Base-by-base conservation (phyloP, 2,888 invertebrate genomes). In the Acronicta psi region DNA sequence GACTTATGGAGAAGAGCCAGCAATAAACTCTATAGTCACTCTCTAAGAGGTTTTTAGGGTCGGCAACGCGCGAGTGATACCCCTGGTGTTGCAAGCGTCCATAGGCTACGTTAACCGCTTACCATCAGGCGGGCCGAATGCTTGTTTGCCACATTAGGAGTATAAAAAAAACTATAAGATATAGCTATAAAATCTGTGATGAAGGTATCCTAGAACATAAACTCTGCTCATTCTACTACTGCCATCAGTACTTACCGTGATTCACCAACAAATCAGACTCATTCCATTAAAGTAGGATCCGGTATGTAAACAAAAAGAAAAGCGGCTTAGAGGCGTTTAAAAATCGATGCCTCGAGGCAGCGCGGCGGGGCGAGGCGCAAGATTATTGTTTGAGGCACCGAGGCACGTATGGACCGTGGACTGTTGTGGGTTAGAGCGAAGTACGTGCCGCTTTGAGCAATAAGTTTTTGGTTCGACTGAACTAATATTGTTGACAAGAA, bases 361-460 rank as follows among this genome's bases (percentile, higher is more conserved):
- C 44, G 57, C 57, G 51, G 56, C 61, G 36, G 29, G 44, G 53
- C 52, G 46, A 38, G 51, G 57, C 31, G 53, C 45, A 43, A 60
- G 68, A 69, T 69, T 75, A 73, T 69, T 75, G 69, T 69, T 66
- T 63, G 60, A 67, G 23, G 61, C 61, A 41, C 51, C 51, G 57
- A 65, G 44, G 58, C 68, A 65, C 64, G 68, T 67, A 58, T 64
- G 75, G 43, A 36, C 20, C 41, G 49, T n/a, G 40, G 42, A 55
- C 41, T 66, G 66, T 54, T 41, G 42, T 58, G 40, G 38, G 37
- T 43, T 56, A 43, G 40, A 56, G 44, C 54, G 2, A 34, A 16
- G 61, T 70, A 65, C 54, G 64, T 69, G 63, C 54, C 69, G 45
- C 14, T 47, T 11, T 18, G 14, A 18, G 47, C 46, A 51, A 51